Base-by-base conservation (phyloP, 2,797 vertebrate genomes). In the Limnodromus scolopaceus region DNA sequence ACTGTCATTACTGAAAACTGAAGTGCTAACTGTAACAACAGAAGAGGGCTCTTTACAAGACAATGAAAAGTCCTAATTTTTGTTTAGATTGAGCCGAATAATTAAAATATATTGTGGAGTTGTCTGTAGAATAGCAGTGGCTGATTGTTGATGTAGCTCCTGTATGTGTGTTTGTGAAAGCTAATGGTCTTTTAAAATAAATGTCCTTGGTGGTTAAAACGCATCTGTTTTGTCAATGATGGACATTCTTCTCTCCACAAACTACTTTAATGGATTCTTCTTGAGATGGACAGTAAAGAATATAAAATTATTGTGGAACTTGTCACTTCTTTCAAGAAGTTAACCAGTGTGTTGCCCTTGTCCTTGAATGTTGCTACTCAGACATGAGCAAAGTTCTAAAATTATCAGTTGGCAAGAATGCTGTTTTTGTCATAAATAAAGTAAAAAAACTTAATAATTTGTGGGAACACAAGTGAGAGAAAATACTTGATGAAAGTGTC, bases 1-100 rank as follows among this genome's bases (percentile, higher is more conserved):
- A n/a, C 64, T 91, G 77, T 69, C 54, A 46, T 90, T 93, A 79
- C 30, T 87, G 89, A 92, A 92, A 63, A 55, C 60, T 83, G 84
- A 81, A 88, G 32, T 88, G 79, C 81, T 78, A 90, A 93, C 57
- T 75, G 10, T 90, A 81, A 69, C 20, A 81, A 55, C 58, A 89
- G 32, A 34, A 48, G 79, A 71, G 32, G 16, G 32, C 48, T 83
- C 61, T 54, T 54, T 53, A 6, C 19, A 63, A 85, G 55, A 49
- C 51, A 57, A 22, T 46, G 36, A 71, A 83, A 93, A 74, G 36
- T 74, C 28, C 85, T 70, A 38, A 72, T 82, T 82, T 92, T 80
- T 87, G 28, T 58, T 91, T 43, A 64, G 28, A 9, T 63, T 66
- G 49, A 77, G 45, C 48, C 1, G 0, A 84, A 6, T 60, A 80